phyloP scores from a whole-genome alignment of 2,888 invertebrate species.

The Caenorhabditis sp. region DNA sequence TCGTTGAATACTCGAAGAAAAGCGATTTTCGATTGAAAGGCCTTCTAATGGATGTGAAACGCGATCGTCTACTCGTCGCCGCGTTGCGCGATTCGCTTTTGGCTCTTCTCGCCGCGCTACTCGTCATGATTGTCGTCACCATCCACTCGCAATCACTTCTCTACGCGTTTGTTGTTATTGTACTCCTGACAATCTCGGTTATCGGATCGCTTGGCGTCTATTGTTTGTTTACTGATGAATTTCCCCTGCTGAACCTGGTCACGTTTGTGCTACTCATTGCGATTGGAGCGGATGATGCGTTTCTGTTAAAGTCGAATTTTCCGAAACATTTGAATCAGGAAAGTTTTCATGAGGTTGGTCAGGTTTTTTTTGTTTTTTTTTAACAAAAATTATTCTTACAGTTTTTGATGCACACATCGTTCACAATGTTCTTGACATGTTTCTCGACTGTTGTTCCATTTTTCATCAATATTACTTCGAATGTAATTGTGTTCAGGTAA shows the following conservation, averaged over 20 bases:
- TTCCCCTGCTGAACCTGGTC: constrained; percentile 67
- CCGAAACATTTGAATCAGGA: constrained; percentile 55
- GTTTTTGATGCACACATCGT: constrained; percentile 57
- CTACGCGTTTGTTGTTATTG: constrained; percentile 50
- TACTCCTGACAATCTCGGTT: constrained; percentile 44
- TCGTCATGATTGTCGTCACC: constrained; percentile 57
- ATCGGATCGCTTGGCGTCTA: constrained; percentile 55
- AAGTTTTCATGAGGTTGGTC: constrained; percentile 50
- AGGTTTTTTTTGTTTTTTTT: not conserved
- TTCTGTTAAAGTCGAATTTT: constrained; percentile 62
- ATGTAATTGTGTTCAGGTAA: constrained; percentile 67
- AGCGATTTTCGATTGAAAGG: constrained; percentile 49
- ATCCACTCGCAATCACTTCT: constrained; percentile 51
- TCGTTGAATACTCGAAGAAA: constrained; percentile 43
- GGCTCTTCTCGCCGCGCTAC: constrained; percentile 60
- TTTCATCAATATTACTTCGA: constrained; percentile 64
- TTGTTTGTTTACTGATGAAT: constrained; percentile 61
- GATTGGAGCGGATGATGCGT: constrained; percentile 68
- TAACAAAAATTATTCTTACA: constrained; percentile 22
- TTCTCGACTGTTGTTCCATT: constrained; percentile 69
- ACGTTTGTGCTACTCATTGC: constrained; percentile 67
- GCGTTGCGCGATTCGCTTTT: constrained; percentile 63
- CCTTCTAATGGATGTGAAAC: constrained; percentile 64
- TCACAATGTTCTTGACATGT: constrained; percentile 69
- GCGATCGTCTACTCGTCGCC: constrained; percentile 61